phyloP scores from a whole-genome alignment of 2,113 vertebrate species.

The Chamaetylas fuelleborni region DNA sequence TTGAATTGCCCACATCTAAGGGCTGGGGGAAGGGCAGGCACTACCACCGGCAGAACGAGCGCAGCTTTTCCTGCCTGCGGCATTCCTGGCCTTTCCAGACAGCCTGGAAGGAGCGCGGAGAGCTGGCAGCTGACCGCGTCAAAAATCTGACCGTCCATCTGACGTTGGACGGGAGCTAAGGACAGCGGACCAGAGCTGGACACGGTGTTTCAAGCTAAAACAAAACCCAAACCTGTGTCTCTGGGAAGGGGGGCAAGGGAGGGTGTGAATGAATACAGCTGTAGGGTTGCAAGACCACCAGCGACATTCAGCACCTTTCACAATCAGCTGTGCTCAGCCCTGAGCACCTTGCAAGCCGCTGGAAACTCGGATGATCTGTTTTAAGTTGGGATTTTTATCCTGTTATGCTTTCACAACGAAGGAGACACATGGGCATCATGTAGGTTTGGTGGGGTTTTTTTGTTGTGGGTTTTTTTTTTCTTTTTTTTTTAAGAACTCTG shows the following conservation, averaged over 20 bases:
- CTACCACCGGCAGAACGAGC: not conserved
- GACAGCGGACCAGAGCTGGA: not conserved
- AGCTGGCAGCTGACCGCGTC: not conserved
- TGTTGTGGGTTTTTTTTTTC: too few species aligned
- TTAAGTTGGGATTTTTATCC: not conserved
- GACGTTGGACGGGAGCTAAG: not conserved
- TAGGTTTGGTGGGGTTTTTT: not conserved
- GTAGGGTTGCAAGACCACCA: not conserved
- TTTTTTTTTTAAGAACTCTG: not conserved
- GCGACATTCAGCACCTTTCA: not conserved
- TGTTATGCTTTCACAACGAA: not conserved
- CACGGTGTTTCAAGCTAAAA: not conserved
- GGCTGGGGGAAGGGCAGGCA: conserved; percentile 32
- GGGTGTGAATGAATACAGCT: too few species aligned
- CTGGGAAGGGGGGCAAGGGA: not conserved
- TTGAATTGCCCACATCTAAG: conserved; percentile 48
- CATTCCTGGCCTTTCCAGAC: not conserved
- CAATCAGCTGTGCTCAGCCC: not conserved
- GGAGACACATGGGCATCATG: not conserved
- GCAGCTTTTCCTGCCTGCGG: not conserved
- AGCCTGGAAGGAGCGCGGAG: not conserved
- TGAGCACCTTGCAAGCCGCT: not conserved
- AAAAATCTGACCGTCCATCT: not conserved
- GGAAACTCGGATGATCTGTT: not conserved
- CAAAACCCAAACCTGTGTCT: not conserved